Base-by-base conservation (phyloP, 2,888 invertebrate genomes). In the Hemistola chrysoprasaria region DNA sequence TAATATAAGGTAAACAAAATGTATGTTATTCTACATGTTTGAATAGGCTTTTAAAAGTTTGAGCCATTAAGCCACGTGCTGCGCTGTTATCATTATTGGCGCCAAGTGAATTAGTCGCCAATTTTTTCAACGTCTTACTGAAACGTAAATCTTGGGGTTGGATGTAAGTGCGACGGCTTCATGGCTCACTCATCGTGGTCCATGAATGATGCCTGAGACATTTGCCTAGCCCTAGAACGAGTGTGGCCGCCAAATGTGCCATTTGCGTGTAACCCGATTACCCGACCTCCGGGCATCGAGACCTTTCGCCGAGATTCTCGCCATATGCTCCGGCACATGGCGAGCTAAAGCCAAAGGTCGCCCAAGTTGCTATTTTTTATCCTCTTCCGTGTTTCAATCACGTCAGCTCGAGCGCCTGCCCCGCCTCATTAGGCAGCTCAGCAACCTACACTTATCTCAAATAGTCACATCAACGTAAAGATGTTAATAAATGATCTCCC, bases 311-410 rank as follows among this genome's bases (percentile, higher is more conserved):
- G 79, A 76, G 86, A 87, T 86, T 86, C 76, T 56, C 62, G 63
- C 71, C 82, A 80, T 65, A 78, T 80, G 82, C 59, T 58, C 39
- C 55, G 57, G 64, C 81, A 81, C 65, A 79, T 82, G 83, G 71
- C 59, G 62, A 64, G 72, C 66, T 64, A 80, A 84, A 84, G 85
- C 66, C 64, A 80, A 84, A 84, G 85, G 80, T 83, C 83, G 76
- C 66, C 74, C 56, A 70, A 71, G 77, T 77, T 74, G 82, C 75
- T 66, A 74, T 71, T 83, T 86, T 83, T 84, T 82, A 65, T 63
- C 32, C 28, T 50, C 61, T 66, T 70, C 70, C 70, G 71, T 71
- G 65, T 77, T 76, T 70, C 65, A 58, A 59, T 65, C 61, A 40
- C 33, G 41, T 30, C 35, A 53, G 46, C 16, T 16, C 16, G 50